Evolutionary conservation across 2,113 vertebrate genomes (phyloP).

Genomic region (Mionectes macconnelli): DNA sequence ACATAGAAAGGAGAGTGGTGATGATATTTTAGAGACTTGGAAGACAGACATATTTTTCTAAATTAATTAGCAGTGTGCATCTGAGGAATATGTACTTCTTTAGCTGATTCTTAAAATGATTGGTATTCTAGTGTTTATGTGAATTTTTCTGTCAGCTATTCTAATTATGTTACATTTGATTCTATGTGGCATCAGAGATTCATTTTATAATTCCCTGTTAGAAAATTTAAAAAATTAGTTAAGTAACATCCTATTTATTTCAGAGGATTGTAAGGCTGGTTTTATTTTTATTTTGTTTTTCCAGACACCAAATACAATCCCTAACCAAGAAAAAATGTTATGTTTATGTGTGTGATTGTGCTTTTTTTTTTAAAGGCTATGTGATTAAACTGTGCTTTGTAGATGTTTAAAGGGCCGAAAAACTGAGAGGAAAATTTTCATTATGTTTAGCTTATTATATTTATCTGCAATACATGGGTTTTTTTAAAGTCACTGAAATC

Average conservation of each 20-base stretch:
- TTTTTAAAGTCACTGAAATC: not conserved
- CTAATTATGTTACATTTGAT: not conserved
- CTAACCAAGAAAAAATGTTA: not conserved
- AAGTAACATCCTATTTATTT: not conserved
- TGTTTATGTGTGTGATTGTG: rapidly evolving
- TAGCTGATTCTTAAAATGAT: not conserved
- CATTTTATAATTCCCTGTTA: not conserved
- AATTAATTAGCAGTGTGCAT: not conserved
- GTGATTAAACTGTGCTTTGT: not conserved
- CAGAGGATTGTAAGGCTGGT: not conserved
- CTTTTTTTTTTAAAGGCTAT: not conserved
- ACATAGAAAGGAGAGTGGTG: not conserved
- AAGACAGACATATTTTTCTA: not conserved
- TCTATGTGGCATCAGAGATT: not conserved
- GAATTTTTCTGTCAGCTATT: not conserved
- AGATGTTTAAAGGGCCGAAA: not conserved
- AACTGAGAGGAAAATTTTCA: not conserved
- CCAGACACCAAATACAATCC: not conserved
- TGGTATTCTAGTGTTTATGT: not conserved
- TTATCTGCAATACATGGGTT: not conserved
- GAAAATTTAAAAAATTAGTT: not conserved
- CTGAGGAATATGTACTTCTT: not conserved
- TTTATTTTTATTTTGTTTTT: not conserved
- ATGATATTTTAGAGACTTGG: not conserved
- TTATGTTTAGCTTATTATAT: not conserved